These are phyloP conservation scores for Seladonia tumulorum DNA, from an alignment of 2,888 invertebrate species.

Conservation along the genomic window DNA sequence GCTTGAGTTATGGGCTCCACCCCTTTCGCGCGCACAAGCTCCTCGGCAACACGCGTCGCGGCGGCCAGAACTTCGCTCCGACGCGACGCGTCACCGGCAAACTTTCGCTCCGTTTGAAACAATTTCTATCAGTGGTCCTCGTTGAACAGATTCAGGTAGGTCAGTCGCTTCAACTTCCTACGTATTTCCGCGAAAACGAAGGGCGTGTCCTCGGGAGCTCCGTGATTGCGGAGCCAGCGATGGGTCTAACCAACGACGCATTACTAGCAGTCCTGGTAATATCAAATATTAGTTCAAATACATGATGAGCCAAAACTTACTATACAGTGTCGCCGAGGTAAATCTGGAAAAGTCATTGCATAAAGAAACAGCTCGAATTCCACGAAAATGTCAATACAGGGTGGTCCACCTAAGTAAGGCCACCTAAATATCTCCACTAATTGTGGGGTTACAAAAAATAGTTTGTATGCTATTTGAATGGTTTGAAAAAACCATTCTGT, in stretches of 20 bases:
- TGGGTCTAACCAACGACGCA: background rate
- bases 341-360: background rate
- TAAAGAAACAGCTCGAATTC: background rate
- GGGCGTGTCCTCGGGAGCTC: background rate
- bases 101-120: constrained; percentile 35
- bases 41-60: constrained; percentile 38
- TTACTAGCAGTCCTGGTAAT: background rate
- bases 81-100: constrained; percentile 24
- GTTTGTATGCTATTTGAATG: too few species aligned
- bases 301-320: background rate
- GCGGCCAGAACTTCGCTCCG: constrained; percentile 30
- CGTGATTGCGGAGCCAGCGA: constrained; percentile 8
- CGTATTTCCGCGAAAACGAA: constrained; percentile 15
- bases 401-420: too few species aligned
- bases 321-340: background rate
- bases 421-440: too few species aligned
- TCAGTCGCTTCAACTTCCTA: constrained; percentile 28
- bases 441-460: too few species aligned
- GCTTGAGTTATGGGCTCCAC: constrained; percentile 77
- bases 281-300: background rate
- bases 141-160: constrained; percentile 16
- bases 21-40: constrained; percentile 61
- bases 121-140: constrained; percentile 21
- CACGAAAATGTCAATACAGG: background rate
- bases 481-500: too few species aligned